Conservation (phyloP, 2,113 vertebrate species). For the Grammomys dolichurus region DNA sequence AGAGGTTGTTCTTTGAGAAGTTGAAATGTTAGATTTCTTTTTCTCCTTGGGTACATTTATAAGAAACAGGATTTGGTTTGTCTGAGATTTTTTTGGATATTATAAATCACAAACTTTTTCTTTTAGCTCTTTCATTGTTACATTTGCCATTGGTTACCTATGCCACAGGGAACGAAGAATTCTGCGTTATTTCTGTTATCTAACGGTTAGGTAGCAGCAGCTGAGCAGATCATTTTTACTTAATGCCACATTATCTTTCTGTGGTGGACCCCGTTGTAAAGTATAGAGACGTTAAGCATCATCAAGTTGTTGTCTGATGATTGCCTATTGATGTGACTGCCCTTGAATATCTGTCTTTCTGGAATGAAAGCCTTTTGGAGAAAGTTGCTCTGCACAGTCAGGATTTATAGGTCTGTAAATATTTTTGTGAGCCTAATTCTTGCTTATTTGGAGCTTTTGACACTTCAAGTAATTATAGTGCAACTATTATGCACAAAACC, state of each 20-base stretch:
- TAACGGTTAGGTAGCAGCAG: slow-evolving; percentile 90
- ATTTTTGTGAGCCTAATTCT: slow-evolving; percentile 44
- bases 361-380: slow-evolving; percentile 71
- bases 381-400: slow-evolving; percentile 68
- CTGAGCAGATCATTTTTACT: slow-evolving; percentile 91
- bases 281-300: slow-evolving; percentile 90
- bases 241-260: slow-evolving; percentile 96
- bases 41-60: slow-evolving; percentile 14
- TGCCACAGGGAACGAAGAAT: slow-evolving; percentile 87
- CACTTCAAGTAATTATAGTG: slow-evolving; percentile 6
- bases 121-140: not conserved
- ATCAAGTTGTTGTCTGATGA: slow-evolving; percentile 85
- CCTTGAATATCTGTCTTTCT: slow-evolving; percentile 77
- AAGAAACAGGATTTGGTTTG: not conserved
- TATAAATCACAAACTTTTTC: slow-evolving; percentile 20
- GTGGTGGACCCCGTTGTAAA: slow-evolving; percentile 93
- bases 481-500: slow-evolving; percentile 12
- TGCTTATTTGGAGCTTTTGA: slow-evolving; percentile 29
- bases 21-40: not conserved
- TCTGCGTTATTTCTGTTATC: slow-evolving; percentile 89
- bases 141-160: slow-evolving; percentile 59
- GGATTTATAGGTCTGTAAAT: slow-evolving; percentile 43
- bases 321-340: slow-evolving; percentile 72
- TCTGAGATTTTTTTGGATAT: not conserved
- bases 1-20: not conserved